Evolutionary conservation across 2,888 invertebrate species (phyloP).

Genomic region (Bedellia somnulentella): DNA sequence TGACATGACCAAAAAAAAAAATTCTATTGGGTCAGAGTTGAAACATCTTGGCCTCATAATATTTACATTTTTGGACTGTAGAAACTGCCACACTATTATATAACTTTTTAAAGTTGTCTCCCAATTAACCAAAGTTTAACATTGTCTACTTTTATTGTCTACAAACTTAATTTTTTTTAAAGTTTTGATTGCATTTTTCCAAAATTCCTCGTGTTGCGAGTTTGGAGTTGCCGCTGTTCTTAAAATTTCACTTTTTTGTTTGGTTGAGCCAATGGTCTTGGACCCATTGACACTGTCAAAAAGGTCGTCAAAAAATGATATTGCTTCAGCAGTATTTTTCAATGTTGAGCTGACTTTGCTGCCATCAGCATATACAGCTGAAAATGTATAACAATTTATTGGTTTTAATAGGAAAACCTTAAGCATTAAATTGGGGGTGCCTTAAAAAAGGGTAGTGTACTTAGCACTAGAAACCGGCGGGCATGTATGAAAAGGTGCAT

Average conservation of each 20-base stretch:
- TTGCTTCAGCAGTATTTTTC: constrained; percentile 1
- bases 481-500: too few relatives aligned
- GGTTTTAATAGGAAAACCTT: not conserved
- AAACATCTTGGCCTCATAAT: constrained; percentile 3
- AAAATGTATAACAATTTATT: not conserved
- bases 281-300: constrained; percentile 4
- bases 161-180: not conserved
- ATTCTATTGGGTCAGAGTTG: constrained; percentile 4
- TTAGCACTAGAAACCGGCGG: too few relatives aligned
- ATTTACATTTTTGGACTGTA: not conserved
- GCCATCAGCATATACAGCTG: constrained; percentile 2
- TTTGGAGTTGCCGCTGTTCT: not conserved
- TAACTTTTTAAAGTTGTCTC: constrained; percentile 1
- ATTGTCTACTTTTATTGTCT: not conserved
- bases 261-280: not conserved
- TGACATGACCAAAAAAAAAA: constrained; percentile 4
- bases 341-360: constrained; percentile 1
- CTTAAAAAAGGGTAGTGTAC: not conserved
- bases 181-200: not conserved
- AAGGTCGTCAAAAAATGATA: constrained; percentile 1
- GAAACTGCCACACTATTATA: not conserved
- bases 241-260: not conserved
- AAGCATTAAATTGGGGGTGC: too few relatives aligned
- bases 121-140: not conserved
- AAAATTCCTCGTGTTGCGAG: constrained; percentile 1